phyloP scores from a whole-genome alignment of 2,888 invertebrate species.

The Lumbricus terrestris region DNA sequence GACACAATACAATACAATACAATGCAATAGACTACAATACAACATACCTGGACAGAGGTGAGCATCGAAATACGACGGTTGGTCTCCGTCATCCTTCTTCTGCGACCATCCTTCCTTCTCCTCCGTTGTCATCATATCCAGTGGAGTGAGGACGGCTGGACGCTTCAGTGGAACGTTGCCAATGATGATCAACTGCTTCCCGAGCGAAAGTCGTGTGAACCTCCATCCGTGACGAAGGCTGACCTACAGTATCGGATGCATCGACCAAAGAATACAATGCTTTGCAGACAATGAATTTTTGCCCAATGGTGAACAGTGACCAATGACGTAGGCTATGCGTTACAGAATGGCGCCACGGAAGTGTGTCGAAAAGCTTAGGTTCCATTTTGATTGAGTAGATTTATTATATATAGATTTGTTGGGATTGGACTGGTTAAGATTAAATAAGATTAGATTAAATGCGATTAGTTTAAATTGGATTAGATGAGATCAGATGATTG shows the following conservation, averaged over 20 bases:
- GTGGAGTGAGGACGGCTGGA: background rate
- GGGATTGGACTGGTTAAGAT: background rate
- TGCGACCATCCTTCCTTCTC: background rate
- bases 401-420: background rate
- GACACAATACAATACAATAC: too few species aligned
- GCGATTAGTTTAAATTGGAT: too few species aligned
- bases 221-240: background rate
- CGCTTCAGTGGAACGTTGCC: background rate
- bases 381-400: background rate
- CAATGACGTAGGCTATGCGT: background rate
- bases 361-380: too few species aligned
- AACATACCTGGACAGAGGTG: background rate
- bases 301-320: background rate
- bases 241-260: background rate
- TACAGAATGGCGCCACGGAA: background rate
- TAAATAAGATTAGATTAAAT: too few species aligned
- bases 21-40: too few species aligned
- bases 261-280: background rate
- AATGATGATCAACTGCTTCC: slow-evolving; percentile 10
- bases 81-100: background rate
- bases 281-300: background rate
- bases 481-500: too few species aligned
- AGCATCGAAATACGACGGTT: background rate
- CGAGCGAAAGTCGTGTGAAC: background rate
- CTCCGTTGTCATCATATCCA: background rate